Base-by-base conservation (phyloP, 2,797 vertebrate species). In the Perodicticus potto region DNA sequence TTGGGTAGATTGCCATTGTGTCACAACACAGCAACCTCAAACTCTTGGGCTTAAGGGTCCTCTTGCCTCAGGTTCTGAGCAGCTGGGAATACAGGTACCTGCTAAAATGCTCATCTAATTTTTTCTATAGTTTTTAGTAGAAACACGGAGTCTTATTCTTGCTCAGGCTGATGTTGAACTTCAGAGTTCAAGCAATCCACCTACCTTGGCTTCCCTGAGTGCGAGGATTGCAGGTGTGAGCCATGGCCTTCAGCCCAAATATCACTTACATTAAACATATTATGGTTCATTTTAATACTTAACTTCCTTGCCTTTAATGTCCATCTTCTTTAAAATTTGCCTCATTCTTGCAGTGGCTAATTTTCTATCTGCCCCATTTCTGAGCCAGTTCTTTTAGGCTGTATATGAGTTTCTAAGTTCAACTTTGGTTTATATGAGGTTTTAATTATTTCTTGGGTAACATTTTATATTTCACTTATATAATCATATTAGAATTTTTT, bases 331-430 rank as follows among this genome's bases (percentile, higher is more conserved):
- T 97, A 91, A 63, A 34, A 22, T 63, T 87, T 8, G 16, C 45
- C 20, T 73, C 91, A 67, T 53, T 91, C 20, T 93, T 91, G 19
- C 77, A 25, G 0, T 73, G 9, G 20, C 23, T 81, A 9, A 61
- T 67, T 74, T 76, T 63, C 59, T 13, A 57, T 74, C 59, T 93
- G 49, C n/a, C 11, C 27, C 1, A 19, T 70, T 84, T 73, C 67
- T 92, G 13, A 80, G 61, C 29, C 57, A 82, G 49, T 45, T 91
- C 16, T 73, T 70, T 95, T 13, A 73, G 22, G 20, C 29, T 84
- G 10, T 32, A 49, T 57, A 37, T 82, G 32, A 91, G 16, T 91
- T 92, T 88, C n/a, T 67, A 93, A 82, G 82, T 89, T 89, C 11
- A 86, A 3, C 40, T 81, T 80, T 89, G 11, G 7, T 93, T 91